Evolutionary conservation across 2,113 vertebrate genomes (phyloP).

Genomic region (Entomyzon cyanotis): DNA sequence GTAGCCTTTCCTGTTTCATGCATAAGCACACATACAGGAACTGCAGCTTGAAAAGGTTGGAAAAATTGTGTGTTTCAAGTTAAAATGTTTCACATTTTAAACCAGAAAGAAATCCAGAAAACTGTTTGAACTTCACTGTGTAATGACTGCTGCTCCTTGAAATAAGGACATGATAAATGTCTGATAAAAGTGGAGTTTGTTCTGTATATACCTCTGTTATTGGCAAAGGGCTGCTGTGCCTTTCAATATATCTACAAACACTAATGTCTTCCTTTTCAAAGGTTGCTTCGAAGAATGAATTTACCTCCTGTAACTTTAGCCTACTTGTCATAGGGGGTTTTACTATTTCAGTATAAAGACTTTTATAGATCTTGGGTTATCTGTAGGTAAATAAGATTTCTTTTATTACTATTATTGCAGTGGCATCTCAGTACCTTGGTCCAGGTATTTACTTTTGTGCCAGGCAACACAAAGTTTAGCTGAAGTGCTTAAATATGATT

Average conservation of each 20-base stretch:
- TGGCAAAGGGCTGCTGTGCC: not conserved
- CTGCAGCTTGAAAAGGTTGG: not conserved
- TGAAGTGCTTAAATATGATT: not conserved
- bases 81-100: not conserved
- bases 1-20: not conserved
- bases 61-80: not conserved
- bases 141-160: not conserved
- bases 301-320: not conserved
- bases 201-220: not conserved
- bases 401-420: not conserved
- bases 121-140: not conserved
- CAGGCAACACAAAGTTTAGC: not conserved
- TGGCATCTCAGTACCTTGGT: not conserved
- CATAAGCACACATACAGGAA: not conserved
- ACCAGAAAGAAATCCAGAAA: not conserved
- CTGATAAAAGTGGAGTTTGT: not conserved
- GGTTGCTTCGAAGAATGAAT: not conserved
- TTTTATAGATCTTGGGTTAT: not conserved
- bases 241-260: not conserved
- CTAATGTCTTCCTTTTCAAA: not conserved
- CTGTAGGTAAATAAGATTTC: not conserved
- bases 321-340: not conserved
- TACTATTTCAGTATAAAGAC: not conserved
- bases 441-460: not conserved
- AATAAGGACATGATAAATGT: not conserved